Evolutionary conservation across 1,140 invertebrate species (phyloP), one percentile per base, ranked within the genome.

Genomic region (Drosophila parvula): DNA sequence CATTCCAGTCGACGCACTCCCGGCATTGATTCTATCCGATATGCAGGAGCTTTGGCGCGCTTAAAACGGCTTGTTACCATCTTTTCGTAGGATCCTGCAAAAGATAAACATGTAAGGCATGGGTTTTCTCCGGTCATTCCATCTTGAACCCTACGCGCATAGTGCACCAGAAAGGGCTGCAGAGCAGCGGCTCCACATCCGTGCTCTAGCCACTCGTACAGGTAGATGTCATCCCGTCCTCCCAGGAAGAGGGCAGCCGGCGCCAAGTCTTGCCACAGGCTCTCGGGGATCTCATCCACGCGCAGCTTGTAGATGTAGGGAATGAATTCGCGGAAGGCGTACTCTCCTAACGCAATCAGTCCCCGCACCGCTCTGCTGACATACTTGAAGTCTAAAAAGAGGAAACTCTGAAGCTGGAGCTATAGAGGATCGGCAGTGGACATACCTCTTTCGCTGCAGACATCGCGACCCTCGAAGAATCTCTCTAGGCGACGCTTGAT

Each of bases 311-410:
- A 89, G n/a, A 90, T 82, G 47, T 81, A 92, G 0, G 90, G 90
- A 45, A 91, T 91, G 40, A 92, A 88, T 61, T 92, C 91, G 0
- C 91, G 86, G 30, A 92, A 91, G 7, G 91, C 90, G 58, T 81
- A 91, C 59, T 92, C 91, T 1, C 91, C 91, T 11, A 92, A n/a
- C 4, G 88, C 77, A 43, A 91, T 74, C 1, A 92, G 61, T 7
- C 86, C 91, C 10, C 90, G 74, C 7, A 91, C 27, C 7, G 84
- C 78, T 14, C 91, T 68, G 40, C 84, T 90, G 11, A 92, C 75
- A 47, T 90, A 92, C 34, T 79, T 78, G 12, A 79, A 91, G 67
- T 92, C 91, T 88, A 11, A 10, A 10, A 44, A 28, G 53, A 32
- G 41, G 12, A 30, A n/a, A 10, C 14, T 44, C 5, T 22, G 9